Evolutionary conservation across 1,140 invertebrate species (phyloP), one percentile per base, ranked within the genome.

Genomic region (Papilio xuthus): DNA sequence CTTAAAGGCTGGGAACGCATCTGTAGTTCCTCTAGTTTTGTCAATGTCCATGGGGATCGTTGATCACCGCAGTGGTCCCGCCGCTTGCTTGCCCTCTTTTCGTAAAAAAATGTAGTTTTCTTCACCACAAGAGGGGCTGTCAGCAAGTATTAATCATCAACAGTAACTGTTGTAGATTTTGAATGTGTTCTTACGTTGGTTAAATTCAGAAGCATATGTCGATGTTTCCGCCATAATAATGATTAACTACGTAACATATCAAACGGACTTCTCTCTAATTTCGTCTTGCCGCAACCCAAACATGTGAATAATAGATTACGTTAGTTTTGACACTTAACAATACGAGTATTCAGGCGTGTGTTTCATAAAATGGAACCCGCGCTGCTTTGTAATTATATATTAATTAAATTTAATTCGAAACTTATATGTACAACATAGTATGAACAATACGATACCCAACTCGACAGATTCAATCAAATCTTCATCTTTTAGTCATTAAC

Each of bases 261-360:
- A 60, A 76, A 76, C 63, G 74, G 74, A 76, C 53, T 56, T 76
- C 15, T 23, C 70, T 72, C 44, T 63, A 76, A 76, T 76, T 76
- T 44, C 56, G 74, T 28, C 74, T 76, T 76, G 32, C 56, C 74
- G 32, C 56, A 76, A 32, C 50, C 44, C 73, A 50, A 44, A 53
- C 47, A 50, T 47, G 53, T 37, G n/a, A 76, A 76, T 76, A 76
- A 76, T 76, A 63, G 74, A 76, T 76, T 76, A 63, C 56, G 10
- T n/a, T 63, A 76, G 74, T 76, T 63, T 60, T 76, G 74, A 76
- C 53, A 76, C 53, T 76, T 63, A 32, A 47, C 74, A 76, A 76
- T 76, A 37, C 23, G 53, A 60, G 28, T 41, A 26, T 76, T 75
- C 53, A 53, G 73, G 50, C 50, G 44, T 56, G 71, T 50, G 42